Evolutionary conservation across 2,113 vertebrate species (phyloP), one percentile per base, ranked within the genome.

Genomic region (Stercorarius parasiticus): DNA sequence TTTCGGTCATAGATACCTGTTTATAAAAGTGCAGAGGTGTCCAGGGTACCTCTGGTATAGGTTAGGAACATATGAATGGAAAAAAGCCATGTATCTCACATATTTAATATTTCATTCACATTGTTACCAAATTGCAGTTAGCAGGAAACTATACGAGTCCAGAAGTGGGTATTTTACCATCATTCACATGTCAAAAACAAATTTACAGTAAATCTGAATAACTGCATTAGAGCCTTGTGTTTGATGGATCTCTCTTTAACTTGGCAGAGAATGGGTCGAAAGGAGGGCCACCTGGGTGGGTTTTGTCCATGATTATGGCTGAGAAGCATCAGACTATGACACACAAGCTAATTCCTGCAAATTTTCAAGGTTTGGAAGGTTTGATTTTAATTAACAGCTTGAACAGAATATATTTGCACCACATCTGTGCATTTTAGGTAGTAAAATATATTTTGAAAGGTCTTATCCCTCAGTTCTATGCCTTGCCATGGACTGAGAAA

Each of bases 51-150:
- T 40, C 9, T 90, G 43, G 32, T 36, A 36, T 34, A 26, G 65
- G 40, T 71, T 65, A 47, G 8, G 15, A 86, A 71, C 64, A 32
- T 30, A 42, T 17, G 26, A 58, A 17, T 50, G 14, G 45, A 66
- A 58, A n/a, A 36, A 87, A 74, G 78, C 21, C 38, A 53, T n/a
- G 25, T 18, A 58, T 32, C 45, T 47, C 79, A 76, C 22, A 52
- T 32, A 82, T 96, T 96, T 97, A 96, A 97, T 94, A 97, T 86
- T 98, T 97, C 97, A 96, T 98, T 96, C 93, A 97, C 81, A 90
- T 83, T 96, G 91, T 95, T 96, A 96, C 97, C 76, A 97, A 97
- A 96, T 79, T 91, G 67, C 81, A 93, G 88, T 66, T 89, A 92
- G 80, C 34, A 74, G 95, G 73, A 94, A 96, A 95, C 94, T 67